Percentiles rank a stretch among this genome's conserved stretches.
phyloP scores from a whole-genome alignment of 2,113 vertebrate species.

The Lamprotornis superbus region DNA sequence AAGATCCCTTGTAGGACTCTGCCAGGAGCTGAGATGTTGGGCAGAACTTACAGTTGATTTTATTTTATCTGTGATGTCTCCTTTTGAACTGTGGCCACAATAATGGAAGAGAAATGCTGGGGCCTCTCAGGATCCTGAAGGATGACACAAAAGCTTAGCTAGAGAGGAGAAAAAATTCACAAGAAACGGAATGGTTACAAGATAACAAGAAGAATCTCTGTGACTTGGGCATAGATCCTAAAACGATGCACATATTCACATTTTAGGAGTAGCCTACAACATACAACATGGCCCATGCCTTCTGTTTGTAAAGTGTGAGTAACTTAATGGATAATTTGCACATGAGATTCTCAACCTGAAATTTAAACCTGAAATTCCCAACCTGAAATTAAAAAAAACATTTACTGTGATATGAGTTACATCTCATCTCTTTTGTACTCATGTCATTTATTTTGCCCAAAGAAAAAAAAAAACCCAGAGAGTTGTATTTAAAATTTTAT shows the following conservation, averaged over 20 bases:
- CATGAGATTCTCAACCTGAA: neutral
- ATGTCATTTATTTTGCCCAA: neutral
- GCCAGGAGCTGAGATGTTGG: neutral
- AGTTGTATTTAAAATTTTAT: neutral
- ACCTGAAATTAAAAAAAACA: neutral
- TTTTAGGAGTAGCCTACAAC: neutral
- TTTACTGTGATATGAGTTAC: neutral
- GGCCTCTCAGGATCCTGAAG: neutral
- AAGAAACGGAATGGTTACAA: neutral
- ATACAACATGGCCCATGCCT: fast-evolving
- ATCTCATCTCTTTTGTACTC: neutral
- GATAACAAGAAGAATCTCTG: neutral
- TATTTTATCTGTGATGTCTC: neutral
- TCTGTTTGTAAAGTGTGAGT: neutral
- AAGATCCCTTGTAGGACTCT: neutral
- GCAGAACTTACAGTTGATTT: neutral
- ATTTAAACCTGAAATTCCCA: neutral
- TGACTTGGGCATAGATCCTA: neutral
- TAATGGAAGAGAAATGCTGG: neutral
- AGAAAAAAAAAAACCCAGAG: too few species aligned
- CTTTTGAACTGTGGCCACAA: neutral
- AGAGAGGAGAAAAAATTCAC: neutral
- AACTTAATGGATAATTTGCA: neutral
- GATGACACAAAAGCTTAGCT: neutral
- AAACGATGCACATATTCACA: fast-evolving